Conservation (phyloP, 1,140 invertebrate species). For the Acromyrmex echinatior region DNA sequence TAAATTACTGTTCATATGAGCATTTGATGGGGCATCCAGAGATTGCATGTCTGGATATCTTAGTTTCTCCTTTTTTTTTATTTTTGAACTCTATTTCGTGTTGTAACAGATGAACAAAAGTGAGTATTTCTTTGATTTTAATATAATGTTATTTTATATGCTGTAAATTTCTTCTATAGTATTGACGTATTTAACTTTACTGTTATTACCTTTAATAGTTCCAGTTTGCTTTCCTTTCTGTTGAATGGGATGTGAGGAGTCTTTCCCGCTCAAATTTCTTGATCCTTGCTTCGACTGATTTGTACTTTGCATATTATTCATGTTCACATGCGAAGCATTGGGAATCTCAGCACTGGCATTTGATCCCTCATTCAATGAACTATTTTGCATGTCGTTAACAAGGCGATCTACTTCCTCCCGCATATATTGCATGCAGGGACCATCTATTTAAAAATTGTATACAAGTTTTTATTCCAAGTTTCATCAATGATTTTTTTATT, state of each 20-base stretch:
- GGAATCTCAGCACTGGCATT: neutral
- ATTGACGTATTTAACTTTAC: no score
- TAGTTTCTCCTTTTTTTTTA: no score
- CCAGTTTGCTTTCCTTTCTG: conserved; percentile 39
- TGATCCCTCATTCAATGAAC: conserved; percentile 32
- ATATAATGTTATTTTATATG: no score
- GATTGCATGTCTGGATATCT: neutral
- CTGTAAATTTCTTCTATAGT: no score
- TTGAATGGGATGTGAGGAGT: neutral
- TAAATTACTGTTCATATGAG: conserved; percentile 11
- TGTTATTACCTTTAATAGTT: no score
- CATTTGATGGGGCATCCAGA: neutral
- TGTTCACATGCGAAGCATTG: conserved; percentile 1
- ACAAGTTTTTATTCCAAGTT: neutral
- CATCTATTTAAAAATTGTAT: conserved; percentile 27
- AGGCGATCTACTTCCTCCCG: conserved; percentile 38
- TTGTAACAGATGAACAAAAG: no score
- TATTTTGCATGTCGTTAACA: conserved; percentile 47
- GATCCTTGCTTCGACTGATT: conserved; percentile 18
- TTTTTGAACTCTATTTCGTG: no score
- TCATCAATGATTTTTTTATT: neutral
- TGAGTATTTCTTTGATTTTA: no score
- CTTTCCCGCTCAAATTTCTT: conserved; percentile 29
- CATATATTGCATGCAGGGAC: conserved; percentile 5
- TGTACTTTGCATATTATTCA: conserved; percentile 23